A percentile compares a stretch with the other conserved stretches of the same genome.
These are phyloP conservation scores for Dorcus hopei DNA, from an alignment of 2,888 invertebrate species.

Conservation along the genomic window DNA sequence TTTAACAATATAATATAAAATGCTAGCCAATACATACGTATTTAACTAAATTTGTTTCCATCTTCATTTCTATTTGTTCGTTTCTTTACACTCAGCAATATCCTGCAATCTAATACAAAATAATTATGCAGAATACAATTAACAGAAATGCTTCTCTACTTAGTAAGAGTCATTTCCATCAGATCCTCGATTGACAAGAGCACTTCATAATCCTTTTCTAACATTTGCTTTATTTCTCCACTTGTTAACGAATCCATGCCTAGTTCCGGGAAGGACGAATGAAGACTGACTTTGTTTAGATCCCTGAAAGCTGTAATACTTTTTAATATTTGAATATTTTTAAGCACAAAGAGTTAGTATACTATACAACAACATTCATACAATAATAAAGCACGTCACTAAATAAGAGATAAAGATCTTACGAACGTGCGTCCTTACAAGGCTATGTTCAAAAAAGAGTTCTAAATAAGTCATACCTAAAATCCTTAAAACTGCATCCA, in stretches of 20 bases:
- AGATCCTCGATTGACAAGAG: slow-evolving; percentile 84
- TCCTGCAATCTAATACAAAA: slow-evolving; percentile 50
- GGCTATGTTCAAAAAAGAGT: neutral
- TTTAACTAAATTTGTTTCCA: too few relatives aligned
- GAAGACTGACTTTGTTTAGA: slow-evolving; percentile 66
- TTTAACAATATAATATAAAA: too few relatives aligned
- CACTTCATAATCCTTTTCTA: slow-evolving; percentile 86
- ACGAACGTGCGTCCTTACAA: too few relatives aligned
- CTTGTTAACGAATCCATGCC: slow-evolving; percentile 98
- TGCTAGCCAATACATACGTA: too few relatives aligned
- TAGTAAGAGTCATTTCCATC: slow-evolving; percentile 74
- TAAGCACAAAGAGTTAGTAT: too few relatives aligned
- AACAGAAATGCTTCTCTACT: neutral
- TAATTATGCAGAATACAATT: neutral
- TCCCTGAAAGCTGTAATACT: slow-evolving; percentile 63
- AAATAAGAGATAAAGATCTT: neutral
- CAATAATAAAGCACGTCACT: slow-evolving; percentile 44
- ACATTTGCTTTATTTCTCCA: slow-evolving; percentile 89
- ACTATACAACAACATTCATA: too few relatives aligned
- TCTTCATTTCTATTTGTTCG: too few relatives aligned
- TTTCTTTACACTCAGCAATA: slow-evolving; percentile 39
- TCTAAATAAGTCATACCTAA: slow-evolving; percentile 19
- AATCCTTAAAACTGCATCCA: slow-evolving; percentile 66
- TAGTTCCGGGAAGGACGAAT: slow-evolving; percentile 78
- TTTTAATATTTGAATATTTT: too few relatives aligned